phyloP scores from a whole-genome alignment of 2,113 vertebrate genomes.

The Choloepus hoffmanni region DNA sequence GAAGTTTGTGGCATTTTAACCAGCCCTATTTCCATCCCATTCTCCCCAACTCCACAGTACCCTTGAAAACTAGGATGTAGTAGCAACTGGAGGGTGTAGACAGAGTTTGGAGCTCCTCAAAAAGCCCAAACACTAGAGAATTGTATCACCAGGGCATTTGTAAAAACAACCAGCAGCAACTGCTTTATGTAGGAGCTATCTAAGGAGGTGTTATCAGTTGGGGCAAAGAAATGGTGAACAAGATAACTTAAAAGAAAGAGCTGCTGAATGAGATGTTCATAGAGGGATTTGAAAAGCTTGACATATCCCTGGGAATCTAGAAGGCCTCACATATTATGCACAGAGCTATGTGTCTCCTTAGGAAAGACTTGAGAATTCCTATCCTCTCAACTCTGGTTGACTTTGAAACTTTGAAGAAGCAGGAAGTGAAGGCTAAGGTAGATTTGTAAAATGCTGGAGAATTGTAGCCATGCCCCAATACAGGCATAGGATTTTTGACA shows the following conservation, averaged over 20 bases:
- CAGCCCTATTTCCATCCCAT: neutral
- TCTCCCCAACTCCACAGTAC: neutral
- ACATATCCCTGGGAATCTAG: neutral
- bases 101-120: neutral
- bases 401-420: neutral
- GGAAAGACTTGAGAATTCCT: neutral
- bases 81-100: neutral
- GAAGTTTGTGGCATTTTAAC: neutral
- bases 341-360: neutral
- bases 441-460: neutral
- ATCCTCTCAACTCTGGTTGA: neutral
- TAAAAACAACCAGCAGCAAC: neutral
- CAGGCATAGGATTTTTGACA: no score
- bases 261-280: neutral
- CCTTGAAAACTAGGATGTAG: neutral
- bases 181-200: neutral
- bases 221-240: neutral
- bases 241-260: neutral
- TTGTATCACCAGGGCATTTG: neutral
- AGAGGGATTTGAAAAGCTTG: neutral
- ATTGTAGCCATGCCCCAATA: neutral
- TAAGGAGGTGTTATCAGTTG: neutral
- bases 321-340: neutral
- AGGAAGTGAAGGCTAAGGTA: neutral
- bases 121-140: neutral